These are phyloP conservation scores for Cynocephalus volans DNA, from an alignment of 2,113 vertebrate species.

Conservation along the genomic window DNA sequence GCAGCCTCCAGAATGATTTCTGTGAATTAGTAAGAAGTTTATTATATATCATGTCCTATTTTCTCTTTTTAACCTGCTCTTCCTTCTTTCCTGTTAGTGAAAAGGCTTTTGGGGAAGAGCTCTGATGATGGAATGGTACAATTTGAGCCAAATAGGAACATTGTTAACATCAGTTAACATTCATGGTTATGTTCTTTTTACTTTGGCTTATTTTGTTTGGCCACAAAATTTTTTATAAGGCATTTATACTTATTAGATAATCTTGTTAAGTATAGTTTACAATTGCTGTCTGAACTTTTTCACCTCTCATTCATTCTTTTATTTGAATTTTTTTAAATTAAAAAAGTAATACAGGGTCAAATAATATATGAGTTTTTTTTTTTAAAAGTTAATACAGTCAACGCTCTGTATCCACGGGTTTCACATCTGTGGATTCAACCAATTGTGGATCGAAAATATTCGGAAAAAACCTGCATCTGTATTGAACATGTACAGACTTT, in stretches of 20 bases:
- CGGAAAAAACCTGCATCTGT: no score
- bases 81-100: neutral
- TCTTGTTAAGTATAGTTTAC: neutral
- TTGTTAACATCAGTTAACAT: neutral
- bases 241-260: neutral
- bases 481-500: no score
- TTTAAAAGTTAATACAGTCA: neutral
- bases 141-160: neutral
- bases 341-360: slow-evolving; percentile 1
- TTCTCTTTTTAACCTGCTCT: neutral
- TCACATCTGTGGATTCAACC: no score
- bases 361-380: neutral
- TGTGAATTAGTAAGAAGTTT: neutral
- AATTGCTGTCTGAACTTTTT: neutral
- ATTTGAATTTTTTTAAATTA: neutral
- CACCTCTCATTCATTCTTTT: neutral
- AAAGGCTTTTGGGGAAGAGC: neutral
- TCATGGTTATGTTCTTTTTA: neutral
- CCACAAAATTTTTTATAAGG: neutral
- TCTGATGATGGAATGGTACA: neutral
- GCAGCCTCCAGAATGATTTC: neutral
- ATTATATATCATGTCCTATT: neutral
- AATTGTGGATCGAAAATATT: no score
- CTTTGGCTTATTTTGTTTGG: neutral
- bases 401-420: no score